Conservation (phyloP, 2,797 vertebrate genomes). For the Tadarida brasiliensis region DNA sequence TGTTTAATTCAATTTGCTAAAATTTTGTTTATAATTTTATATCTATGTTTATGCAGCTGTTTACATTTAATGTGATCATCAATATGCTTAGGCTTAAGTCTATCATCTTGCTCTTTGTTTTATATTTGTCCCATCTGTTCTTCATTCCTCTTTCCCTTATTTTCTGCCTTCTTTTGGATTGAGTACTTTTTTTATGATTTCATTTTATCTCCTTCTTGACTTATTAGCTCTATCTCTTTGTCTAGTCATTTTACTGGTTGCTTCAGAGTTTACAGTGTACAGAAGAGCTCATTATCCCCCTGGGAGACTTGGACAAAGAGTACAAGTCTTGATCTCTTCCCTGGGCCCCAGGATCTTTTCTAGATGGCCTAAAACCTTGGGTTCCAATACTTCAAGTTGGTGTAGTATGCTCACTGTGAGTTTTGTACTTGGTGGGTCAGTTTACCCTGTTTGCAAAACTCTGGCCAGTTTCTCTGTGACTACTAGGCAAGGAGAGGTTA, state of each 20-base stretch:
- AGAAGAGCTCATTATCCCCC: not conserved
- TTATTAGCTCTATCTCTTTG: not conserved
- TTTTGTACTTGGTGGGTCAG: not conserved
- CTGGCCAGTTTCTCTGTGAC: not conserved
- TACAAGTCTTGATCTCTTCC: not conserved
- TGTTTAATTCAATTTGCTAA: not conserved
- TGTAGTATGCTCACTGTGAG: not conserved
- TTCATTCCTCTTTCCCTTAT: not conserved
- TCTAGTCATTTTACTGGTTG: conserved; percentile 5
- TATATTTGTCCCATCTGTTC: conserved; percentile 27
- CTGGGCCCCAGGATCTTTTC: not conserved
- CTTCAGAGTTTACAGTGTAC: not conserved
- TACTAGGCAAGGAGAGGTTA: not conserved
- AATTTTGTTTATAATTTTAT: conserved; percentile 10
- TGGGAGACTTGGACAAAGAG: not conserved
- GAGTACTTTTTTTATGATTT: conserved; percentile 26
- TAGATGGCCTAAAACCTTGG: not conserved
- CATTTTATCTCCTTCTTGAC: conserved; percentile 37
- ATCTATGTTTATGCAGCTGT: not conserved
- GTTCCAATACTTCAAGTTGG: not conserved
- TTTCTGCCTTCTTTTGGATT: conserved; percentile 28
- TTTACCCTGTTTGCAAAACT: not conserved
- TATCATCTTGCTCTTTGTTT: not conserved
- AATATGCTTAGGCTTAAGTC: not conserved
- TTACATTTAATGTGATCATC: conserved; percentile 20